These are phyloP conservation scores for Eupleurogrammus muticus DNA, from an alignment of 2,797 vertebrate species.

Conservation along the genomic window DNA sequence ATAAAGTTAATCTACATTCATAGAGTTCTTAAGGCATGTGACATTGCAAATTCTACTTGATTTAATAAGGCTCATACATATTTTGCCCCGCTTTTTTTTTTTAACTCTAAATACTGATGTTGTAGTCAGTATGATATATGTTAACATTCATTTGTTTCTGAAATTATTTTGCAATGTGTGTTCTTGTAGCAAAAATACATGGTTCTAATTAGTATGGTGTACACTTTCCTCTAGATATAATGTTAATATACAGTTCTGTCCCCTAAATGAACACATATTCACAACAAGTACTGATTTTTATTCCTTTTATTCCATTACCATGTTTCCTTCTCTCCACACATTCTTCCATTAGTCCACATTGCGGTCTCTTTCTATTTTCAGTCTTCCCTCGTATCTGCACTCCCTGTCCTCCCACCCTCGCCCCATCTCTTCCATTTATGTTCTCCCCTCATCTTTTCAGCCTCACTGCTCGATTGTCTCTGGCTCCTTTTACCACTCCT, in stretches of 20 bases:
- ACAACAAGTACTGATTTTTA: not conserved
- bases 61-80: too few relatives aligned
- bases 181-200: not conserved
- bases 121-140: not conserved
- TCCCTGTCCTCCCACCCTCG: slow-evolving; percentile 49
- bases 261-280: not conserved
- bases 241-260: not conserved
- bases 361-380: slow-evolving; percentile 62
- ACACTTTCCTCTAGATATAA: not conserved
- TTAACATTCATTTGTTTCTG: not conserved
- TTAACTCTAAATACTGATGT: not conserved
- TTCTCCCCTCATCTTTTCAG: slow-evolving; percentile 67
- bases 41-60: too few relatives aligned
- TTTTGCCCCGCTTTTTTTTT: too few relatives aligned
- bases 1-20: too few relatives aligned
- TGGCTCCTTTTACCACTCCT: slow-evolving; percentile 46
- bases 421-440: slow-evolving; percentile 53
- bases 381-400: slow-evolving; percentile 43
- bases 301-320: not conserved
- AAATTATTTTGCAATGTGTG: not conserved
- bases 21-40: too few relatives aligned
- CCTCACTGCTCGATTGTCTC: slow-evolving; percentile 57
- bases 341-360: slow-evolving; percentile 24
- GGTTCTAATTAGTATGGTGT: not conserved
- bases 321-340: slow-evolving; percentile 17